phyloP scores from a whole-genome alignment of 2,797 vertebrate genomes.

The Rhabdomys pumilio region DNA sequence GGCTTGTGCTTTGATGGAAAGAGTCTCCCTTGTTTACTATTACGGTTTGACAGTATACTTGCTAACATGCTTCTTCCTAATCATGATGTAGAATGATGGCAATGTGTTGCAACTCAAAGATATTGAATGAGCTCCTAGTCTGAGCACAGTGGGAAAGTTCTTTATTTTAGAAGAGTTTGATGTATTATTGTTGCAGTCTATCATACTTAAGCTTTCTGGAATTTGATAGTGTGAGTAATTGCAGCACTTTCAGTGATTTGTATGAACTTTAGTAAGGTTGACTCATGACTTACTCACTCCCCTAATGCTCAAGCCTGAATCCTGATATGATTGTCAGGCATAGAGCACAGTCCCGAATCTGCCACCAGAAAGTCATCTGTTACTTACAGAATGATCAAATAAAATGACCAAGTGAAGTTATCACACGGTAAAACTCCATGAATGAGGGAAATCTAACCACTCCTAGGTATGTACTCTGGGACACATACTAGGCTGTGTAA shows the following conservation, averaged over 20 bases:
- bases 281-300: background rate
- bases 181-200: background rate
- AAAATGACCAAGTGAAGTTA: background rate
- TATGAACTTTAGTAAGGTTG: background rate
- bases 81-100: background rate
- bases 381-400: background rate
- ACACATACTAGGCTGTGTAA: background rate
- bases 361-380: conserved; percentile 23
- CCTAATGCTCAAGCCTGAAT: background rate
- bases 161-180: background rate
- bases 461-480: background rate
- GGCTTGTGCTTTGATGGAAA: background rate
- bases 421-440: background rate
- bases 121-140: background rate
- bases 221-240: background rate
- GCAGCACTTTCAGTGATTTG: background rate
- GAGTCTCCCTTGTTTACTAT: background rate
- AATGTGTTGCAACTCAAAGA: conserved; percentile 39
- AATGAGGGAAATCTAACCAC: background rate
- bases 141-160: background rate
- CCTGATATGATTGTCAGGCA: background rate
- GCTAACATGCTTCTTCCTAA: background rate
- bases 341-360: background rate
- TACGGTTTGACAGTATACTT: background rate
- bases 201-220: background rate